phyloP scores from a whole-genome alignment of 2,113 vertebrate genomes.

The Noturus placidus region DNA sequence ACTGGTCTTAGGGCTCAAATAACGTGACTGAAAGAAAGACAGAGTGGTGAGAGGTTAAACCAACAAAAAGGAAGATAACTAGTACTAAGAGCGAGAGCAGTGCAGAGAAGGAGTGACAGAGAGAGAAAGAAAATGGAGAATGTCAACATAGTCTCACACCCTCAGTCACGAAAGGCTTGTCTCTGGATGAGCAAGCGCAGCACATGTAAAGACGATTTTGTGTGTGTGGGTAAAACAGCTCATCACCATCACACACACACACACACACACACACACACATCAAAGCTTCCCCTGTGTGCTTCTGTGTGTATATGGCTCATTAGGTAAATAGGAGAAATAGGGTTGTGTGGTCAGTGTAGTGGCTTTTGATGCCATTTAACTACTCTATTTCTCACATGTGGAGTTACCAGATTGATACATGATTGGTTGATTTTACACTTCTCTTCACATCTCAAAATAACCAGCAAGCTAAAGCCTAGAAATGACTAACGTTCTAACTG shows the following conservation, averaged over 20 bases:
- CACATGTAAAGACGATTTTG: slow-evolving; percentile 21
- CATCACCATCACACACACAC: slow-evolving; percentile 9
- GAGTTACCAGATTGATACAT: neutral
- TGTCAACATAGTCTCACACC: slow-evolving; percentile 57
- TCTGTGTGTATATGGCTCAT: slow-evolving; percentile 18
- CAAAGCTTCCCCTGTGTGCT: slow-evolving; percentile 25
- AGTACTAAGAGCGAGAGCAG: slow-evolving; percentile 12
- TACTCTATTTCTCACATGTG: neutral
- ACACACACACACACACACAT: slow-evolving; percentile 23
- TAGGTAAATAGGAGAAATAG: slow-evolving; percentile 23
- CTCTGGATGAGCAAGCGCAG: slow-evolving; percentile 67
- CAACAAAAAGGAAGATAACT: slow-evolving; percentile 38
- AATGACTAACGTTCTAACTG: slow-evolving; percentile 13
- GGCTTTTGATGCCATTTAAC: slow-evolving; percentile 37
- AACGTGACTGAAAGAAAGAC: slow-evolving; percentile 19
- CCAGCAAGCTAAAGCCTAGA: neutral
- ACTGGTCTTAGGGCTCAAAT: slow-evolving; percentile 25
- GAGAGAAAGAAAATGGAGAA: slow-evolving; percentile 41
- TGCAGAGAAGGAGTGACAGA: slow-evolving; percentile 27
- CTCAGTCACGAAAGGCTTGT: slow-evolving; percentile 66
- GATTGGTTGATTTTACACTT: neutral
- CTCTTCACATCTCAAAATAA: neutral
- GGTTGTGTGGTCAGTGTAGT: slow-evolving; percentile 40
- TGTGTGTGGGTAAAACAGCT: slow-evolving; percentile 24
- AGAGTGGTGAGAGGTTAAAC: slow-evolving; percentile 32